These are phyloP conservation scores for Drosophila pectinifera DNA, from an alignment of 1,140 invertebrate genomes.

Conservation along the genomic window DNA sequence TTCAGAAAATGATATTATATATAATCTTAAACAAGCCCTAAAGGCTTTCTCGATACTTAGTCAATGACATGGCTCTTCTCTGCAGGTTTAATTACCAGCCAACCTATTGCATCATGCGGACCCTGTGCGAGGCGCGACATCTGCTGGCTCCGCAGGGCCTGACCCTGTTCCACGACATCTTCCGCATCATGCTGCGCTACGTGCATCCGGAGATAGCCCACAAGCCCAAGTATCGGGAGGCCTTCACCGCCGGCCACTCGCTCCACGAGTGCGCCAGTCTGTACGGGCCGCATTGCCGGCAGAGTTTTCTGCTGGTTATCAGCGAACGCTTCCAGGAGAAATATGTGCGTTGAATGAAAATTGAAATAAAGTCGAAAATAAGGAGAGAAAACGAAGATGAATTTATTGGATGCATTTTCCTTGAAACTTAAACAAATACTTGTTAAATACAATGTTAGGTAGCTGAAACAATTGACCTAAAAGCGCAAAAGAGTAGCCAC, in stretches of 20 bases:
- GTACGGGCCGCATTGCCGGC: constrained; percentile 74
- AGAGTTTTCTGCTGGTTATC: constrained; percentile 71
- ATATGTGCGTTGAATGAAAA: constrained; percentile 28
- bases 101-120: constrained; percentile 88
- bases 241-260: constrained; percentile 66
- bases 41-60: neutral
- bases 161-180: constrained; percentile 89
- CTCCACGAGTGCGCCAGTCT: constrained; percentile 68
- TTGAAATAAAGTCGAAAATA: constrained; percentile 25
- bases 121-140: constrained; percentile 88
- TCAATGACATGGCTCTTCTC: neutral
- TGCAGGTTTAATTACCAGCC: constrained; percentile 87
- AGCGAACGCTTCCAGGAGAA: constrained; percentile 55
- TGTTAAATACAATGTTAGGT: neutral
- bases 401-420: constrained; percentile 30
- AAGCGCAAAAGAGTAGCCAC: too few species aligned
- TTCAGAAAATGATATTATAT: neutral
- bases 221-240: constrained; percentile 59
- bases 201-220: constrained; percentile 74
- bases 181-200: constrained; percentile 88
- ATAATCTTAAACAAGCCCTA: neutral
- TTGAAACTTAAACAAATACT: constrained; percentile 20
- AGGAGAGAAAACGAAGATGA: constrained; percentile 15
- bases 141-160: constrained; percentile 87
- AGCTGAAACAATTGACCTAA: too few species aligned